Conservation (phyloP, 2,888 invertebrate genomes). For the Sesia bembeciformis region DNA sequence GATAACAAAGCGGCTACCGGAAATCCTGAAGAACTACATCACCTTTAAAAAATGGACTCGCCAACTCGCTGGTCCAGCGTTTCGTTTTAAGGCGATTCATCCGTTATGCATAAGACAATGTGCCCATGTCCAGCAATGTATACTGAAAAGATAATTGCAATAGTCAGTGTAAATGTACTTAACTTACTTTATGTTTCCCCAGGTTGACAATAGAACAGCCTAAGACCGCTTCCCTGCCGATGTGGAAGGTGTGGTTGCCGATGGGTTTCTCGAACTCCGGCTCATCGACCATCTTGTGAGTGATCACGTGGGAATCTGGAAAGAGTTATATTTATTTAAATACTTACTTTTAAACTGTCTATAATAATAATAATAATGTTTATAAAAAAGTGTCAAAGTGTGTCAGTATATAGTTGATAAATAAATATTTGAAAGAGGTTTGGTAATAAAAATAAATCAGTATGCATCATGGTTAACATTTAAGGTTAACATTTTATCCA, state of each 20-base stretch:
- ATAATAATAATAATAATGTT: too few relatives aligned
- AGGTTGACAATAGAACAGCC: slow-evolving; percentile 74
- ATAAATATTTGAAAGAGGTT: too few relatives aligned
- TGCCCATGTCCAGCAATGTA: background rate
- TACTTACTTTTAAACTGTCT: too few relatives aligned
- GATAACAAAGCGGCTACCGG: too few relatives aligned
- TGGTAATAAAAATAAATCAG: too few relatives aligned
- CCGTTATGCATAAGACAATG: background rate
- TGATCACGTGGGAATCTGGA: slow-evolving; percentile 61
- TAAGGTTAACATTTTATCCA: too few relatives aligned
- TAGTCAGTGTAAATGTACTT: background rate
- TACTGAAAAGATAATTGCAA: background rate
- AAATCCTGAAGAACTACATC: too few relatives aligned
- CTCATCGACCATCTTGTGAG: slow-evolving; percentile 48
- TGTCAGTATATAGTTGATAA: too few relatives aligned
- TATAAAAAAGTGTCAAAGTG: too few relatives aligned
- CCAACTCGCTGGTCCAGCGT: too few relatives aligned
- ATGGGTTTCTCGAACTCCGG: slow-evolving; percentile 74
- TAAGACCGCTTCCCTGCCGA: slow-evolving; percentile 74
- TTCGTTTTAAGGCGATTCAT: background rate
- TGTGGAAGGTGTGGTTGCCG: slow-evolving; percentile 73
- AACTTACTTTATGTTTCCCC: slow-evolving; percentile 74
- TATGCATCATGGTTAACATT: too few relatives aligned
- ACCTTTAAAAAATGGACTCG: too few relatives aligned
- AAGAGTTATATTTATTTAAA: slow-evolving; percentile 11